These are phyloP conservation scores for honey bee (Apis mellifera) DNA, from an alignment of 1,140 invertebrate species.

Conservation along the genomic window Amel_HAv3.1 CM009935.2:13558001-13558500, in stretches of 20 bases:
- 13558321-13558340: slow-evolving; percentile 74
- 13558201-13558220: slow-evolving; percentile 26
- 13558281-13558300: slow-evolving; percentile 46
- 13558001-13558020: slow-evolving; percentile 57
- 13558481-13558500: not conserved
- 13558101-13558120: slow-evolving; percentile 48
- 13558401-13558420: slow-evolving; percentile 54
- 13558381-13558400: slow-evolving; percentile 43
- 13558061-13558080: slow-evolving; percentile 75
- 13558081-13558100: slow-evolving; percentile 55
- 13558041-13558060: slow-evolving; percentile 73
- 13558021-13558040: slow-evolving; percentile 74
- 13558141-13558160: slow-evolving; percentile 73
- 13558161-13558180: no score
- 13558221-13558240: no score
- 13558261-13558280: slow-evolving; percentile 39
- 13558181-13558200: not conserved
- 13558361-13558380: slow-evolving; percentile 56
- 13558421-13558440: slow-evolving; percentile 33
- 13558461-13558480: not conserved
- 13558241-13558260: slow-evolving; percentile 60
- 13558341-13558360: slow-evolving; percentile 72
- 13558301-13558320: slow-evolving; percentile 59
- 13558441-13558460: not conserved
- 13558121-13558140: slow-evolving; percentile 44